phyloP scores from a whole-genome alignment of 1,140 invertebrate genomes.

The Notospermus geniculatus region DNA sequence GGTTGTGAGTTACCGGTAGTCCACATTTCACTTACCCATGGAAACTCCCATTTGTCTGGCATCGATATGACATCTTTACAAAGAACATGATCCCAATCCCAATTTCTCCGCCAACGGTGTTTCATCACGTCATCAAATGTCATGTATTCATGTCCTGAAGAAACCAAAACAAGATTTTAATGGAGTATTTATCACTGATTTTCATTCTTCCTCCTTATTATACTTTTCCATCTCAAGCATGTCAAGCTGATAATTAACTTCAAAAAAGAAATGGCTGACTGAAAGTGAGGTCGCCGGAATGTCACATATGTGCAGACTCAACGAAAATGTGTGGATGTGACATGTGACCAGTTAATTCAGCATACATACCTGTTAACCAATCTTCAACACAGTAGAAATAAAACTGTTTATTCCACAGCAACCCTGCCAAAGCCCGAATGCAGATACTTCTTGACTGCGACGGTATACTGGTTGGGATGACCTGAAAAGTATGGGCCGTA shows the following conservation, averaged over 20 bases:
- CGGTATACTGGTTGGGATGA: constrained; percentile 29
- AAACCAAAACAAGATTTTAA: not conserved
- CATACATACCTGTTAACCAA: constrained; percentile 35
- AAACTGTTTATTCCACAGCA: constrained; percentile 58
- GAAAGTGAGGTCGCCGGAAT: no score
- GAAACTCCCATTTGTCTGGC: constrained; percentile 60
- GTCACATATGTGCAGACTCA: not conserved
- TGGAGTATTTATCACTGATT: no score
- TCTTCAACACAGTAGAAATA: constrained; percentile 54
- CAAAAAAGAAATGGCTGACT: no score
- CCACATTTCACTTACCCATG: constrained; percentile 53
- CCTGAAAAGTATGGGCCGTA: no score
- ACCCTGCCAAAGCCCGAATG: constrained; percentile 53
- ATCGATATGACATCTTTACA: constrained; percentile 56
- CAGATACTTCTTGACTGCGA: constrained; percentile 38
- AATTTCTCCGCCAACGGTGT: constrained; percentile 36
- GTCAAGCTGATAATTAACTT: not conserved
- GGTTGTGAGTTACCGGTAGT: not conserved
- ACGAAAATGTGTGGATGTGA: not conserved
- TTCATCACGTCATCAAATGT: not conserved
- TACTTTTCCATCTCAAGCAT: not conserved
- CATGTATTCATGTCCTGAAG: not conserved
- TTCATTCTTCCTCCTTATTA: not conserved
- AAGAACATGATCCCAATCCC: constrained; percentile 52
- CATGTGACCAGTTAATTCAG: not conserved